phyloP scores from a whole-genome alignment of 1,140 invertebrate genomes.

The Schlechtendalia chinensis region DNA sequence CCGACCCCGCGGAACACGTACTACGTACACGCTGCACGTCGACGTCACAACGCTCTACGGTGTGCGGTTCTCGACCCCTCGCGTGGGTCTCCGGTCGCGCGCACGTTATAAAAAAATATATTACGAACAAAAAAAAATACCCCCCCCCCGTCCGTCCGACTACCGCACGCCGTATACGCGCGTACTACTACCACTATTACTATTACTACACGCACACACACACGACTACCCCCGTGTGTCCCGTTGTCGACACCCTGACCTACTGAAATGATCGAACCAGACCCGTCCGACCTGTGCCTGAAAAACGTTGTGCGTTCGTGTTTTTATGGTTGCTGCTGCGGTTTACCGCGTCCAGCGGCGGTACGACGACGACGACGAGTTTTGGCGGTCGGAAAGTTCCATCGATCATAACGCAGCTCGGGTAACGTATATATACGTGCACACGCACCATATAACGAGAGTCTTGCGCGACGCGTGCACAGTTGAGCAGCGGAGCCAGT shows the following conservation, averaged over 20 bases:
- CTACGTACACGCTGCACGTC: too few relatives aligned
- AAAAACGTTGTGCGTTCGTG: conserved; percentile 43
- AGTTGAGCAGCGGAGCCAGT: too few relatives aligned
- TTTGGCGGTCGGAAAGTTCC: too few relatives aligned
- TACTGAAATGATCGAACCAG: conserved; percentile 49
- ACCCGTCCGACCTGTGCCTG: conserved; percentile 30
- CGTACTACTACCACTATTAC: conserved; percentile 28
- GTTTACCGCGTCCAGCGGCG: neutral
- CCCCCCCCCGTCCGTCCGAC: conserved; percentile 32
- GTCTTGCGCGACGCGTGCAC: too few relatives aligned
- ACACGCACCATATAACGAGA: too few relatives aligned
- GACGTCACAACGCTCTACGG: too few relatives aligned
- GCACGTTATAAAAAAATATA: too few relatives aligned
- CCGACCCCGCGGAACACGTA: too few relatives aligned
- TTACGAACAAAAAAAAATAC: too few relatives aligned
- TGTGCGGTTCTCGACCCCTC: too few relatives aligned
- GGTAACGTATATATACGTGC: neutral
- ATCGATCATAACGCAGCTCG: neutral
- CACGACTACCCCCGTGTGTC: conserved; percentile 26
- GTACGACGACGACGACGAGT: neutral
- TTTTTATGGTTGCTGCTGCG: too few relatives aligned
- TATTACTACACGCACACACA: neutral
- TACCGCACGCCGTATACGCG: neutral
- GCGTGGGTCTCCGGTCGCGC: too few relatives aligned
- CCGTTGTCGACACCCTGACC: conserved; percentile 49